Evolutionary conservation across 2,113 vertebrate genomes (phyloP).

Genomic region (Tauraco erythrolophus): DNA sequence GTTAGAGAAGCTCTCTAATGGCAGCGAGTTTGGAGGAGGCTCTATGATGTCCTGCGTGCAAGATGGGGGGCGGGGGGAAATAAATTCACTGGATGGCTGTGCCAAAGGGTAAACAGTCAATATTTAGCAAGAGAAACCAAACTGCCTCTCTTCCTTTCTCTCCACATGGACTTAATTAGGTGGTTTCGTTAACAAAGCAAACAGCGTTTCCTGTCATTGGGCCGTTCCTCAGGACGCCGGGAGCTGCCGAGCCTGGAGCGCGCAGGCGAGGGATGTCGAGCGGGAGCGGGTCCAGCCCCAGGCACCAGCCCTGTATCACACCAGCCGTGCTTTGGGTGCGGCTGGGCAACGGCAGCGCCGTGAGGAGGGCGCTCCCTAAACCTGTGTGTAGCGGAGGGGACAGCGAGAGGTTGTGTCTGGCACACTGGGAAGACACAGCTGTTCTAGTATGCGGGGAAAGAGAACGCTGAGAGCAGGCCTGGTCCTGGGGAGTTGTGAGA

Average conservation of each 20-base stretch:
- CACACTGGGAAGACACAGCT: accelerated
- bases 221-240: neutral
- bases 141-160: neutral
- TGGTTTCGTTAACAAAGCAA: neutral
- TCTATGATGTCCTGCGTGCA: neutral
- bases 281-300: neutral
- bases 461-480: accelerated
- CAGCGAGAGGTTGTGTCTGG: neutral
- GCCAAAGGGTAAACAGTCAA: neutral
- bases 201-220: neutral
- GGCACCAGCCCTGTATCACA: neutral
- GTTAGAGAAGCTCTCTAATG: neutral
- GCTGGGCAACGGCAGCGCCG: too few species aligned
- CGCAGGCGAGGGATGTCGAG: neutral
- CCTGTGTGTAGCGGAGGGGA: accelerated
- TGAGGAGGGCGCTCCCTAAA: neutral
- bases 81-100: neutral
- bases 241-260: too few species aligned
- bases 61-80: neutral
- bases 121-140: neutral
- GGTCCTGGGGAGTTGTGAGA: neutral
- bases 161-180: slow-evolving; percentile 28
- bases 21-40: neutral
- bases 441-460: accelerated
- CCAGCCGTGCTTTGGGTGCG: neutral